Evolutionary conservation across 1,140 invertebrate species (phyloP), one percentile per base, ranked within the genome.

Genomic region (Lasaia peninsularis): DNA sequence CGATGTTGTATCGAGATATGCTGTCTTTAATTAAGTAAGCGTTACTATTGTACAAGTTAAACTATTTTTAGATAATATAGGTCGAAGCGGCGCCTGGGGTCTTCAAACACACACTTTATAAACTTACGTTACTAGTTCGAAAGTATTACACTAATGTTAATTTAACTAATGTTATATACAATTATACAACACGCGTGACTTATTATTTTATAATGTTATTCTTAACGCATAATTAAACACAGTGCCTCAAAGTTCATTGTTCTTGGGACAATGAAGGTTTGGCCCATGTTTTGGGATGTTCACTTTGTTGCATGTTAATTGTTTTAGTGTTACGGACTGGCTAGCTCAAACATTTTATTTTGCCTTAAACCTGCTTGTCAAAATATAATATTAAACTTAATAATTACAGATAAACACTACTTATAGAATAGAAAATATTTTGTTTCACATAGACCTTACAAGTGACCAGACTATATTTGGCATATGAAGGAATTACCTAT

Each of bases 261-360:
- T 73, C 71, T 55, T 48, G 67, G 75, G 68, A 85, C 79, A 82
- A 85, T 85, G 71, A 69, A 69, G 72, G 73, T 65, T 66, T 67
- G 67, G 56, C 52, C 55, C 61, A 68, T 76, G 76, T 75, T 80
- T 79, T 78, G 72, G 71, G 73, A 79, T 80, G 67, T 69, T 37
- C 51, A 65, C 63, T 58, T 70, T 64, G 73, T 65, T 63, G 68
- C 63, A 40, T 40, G 16, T 40, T 10, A 40, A 40, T 40, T 16
- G 37, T 40, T 40, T 16, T 40, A 40, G 9, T 18, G 16, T 40
- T 40, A 11, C n/a, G n/a, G 34, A 14, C n/a, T 14, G 5, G 14
- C n/a, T 35, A 35, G n/a, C 8, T 12, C 5, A 3, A 35, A 12
- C n/a, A 7, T 6, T 14, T 35, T 12, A 6, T 12, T 12, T 0